A percentile compares a stretch with the other conserved stretches of the same genome.
Evolutionary conservation across 2,888 invertebrate species (phyloP).

Genomic region (Watsonalla binaria): DNA sequence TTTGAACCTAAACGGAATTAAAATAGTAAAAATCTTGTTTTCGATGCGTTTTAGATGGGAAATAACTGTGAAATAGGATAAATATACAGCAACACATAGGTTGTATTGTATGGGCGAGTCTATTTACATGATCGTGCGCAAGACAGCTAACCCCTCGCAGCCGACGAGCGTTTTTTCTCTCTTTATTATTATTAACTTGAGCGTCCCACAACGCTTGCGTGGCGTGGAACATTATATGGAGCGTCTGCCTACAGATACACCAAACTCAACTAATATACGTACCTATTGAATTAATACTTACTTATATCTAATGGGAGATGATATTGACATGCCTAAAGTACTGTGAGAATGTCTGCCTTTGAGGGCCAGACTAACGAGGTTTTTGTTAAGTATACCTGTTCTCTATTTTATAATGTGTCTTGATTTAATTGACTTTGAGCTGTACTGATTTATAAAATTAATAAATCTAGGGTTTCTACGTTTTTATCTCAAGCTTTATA

Average conservation of each 20-base stretch:
- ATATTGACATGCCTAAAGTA: too few species aligned
- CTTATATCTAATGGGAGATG: too few species aligned
- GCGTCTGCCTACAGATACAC: not conserved
- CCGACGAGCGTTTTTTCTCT: constrained; percentile 62
- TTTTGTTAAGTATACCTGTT: too few species aligned
- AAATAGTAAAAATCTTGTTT: constrained; percentile 22
- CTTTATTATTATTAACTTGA: constrained; percentile 74
- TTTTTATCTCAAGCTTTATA: too few species aligned
- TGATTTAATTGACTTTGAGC: too few species aligned
- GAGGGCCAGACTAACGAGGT: too few species aligned
- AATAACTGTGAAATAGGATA: not conserved
- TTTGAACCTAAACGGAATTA: constrained; percentile 15
- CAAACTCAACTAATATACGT: too few species aligned
- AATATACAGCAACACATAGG: not conserved
- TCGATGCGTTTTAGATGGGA: not conserved
- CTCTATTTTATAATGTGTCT: too few species aligned
- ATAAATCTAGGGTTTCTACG: too few species aligned
- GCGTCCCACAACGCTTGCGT: constrained; percentile 28
- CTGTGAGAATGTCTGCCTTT: too few species aligned
- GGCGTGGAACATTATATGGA: constrained; percentile 11
- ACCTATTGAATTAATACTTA: too few species aligned
- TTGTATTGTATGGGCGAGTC: constrained; percentile 14
- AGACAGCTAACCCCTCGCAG: constrained; percentile 67
- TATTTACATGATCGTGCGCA: constrained; percentile 60
- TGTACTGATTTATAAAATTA: too few species aligned